A percentile compares a stretch with the other conserved stretches of the same genome.
These are phyloP conservation scores for Eupithecia abbreviata DNA, from an alignment of 2,888 invertebrate genomes.

Conservation along the genomic window DNA sequence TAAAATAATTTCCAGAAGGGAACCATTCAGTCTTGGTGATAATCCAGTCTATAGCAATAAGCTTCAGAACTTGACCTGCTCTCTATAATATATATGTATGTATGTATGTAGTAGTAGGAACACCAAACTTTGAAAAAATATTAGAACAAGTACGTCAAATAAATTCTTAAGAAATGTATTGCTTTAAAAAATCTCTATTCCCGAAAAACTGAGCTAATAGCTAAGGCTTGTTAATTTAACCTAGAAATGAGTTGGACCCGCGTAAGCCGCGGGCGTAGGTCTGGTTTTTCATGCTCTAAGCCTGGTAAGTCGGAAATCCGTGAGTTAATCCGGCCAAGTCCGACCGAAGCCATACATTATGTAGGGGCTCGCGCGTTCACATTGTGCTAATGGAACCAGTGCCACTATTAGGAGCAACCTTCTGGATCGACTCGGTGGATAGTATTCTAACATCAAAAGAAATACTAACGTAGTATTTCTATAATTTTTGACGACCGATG, in stretches of 20 bases:
- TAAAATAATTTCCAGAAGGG: not conserved
- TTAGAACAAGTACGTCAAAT: not conserved
- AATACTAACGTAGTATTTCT: too few species aligned
- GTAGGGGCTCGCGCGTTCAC: constrained; percentile 34
- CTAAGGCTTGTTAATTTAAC: constrained; percentile 10
- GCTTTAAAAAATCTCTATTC: not conserved
- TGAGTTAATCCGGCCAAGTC: constrained; percentile 36
- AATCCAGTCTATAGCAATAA: not conserved
- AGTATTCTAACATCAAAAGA: not conserved
- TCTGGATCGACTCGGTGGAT: not conserved
- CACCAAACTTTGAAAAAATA: not conserved
- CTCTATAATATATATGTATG: not conserved
- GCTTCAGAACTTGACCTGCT: not conserved
- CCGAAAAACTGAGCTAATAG: not conserved
- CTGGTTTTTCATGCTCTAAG: constrained; percentile 33
- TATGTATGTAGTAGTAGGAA: not conserved
- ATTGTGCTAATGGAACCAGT: constrained; percentile 43
- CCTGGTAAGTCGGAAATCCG: constrained; percentile 37
- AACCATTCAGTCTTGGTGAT: not conserved
- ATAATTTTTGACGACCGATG: too few species aligned
- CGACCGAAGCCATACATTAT: constrained; percentile 37
- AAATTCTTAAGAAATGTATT: not conserved
- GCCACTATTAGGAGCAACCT: not conserved
- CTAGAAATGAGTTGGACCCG: constrained; percentile 15
- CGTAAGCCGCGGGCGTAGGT: constrained; percentile 20